These are phyloP conservation scores for Archips xylosteana DNA, from an alignment of 2,888 invertebrate genomes.

Conservation along the genomic window DNA sequence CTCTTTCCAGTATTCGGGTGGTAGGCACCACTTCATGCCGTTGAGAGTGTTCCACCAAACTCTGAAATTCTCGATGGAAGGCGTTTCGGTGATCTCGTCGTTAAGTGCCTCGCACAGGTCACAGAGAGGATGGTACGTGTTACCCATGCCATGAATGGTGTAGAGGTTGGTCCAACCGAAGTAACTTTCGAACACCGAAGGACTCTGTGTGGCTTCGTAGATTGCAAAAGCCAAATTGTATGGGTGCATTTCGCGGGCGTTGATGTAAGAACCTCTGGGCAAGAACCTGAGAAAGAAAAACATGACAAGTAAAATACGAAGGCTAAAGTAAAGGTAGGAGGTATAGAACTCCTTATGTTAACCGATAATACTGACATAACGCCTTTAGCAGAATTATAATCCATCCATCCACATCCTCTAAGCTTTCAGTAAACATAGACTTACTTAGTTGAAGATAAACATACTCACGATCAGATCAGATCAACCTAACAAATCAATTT, in stretches of 20 bases:
- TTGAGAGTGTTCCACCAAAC: conserved; percentile 64
- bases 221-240: conserved; percentile 63
- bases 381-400: background rate
- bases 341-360: too few species aligned
- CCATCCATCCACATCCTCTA: background rate
- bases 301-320: background rate
- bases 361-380: too few species aligned
- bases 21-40: conserved; percentile 62
- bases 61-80: conserved; percentile 56
- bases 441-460: background rate
- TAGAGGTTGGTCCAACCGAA: conserved; percentile 70
- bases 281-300: conserved; percentile 58
- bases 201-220: conserved; percentile 52
- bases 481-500: background rate
- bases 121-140: conserved; percentile 57
- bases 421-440: background rate
- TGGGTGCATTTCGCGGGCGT: conserved; percentile 61
- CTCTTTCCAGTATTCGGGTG: conserved; percentile 55
- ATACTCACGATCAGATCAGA: background rate
- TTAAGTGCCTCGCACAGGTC: conserved; percentile 60
- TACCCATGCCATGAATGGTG: conserved; percentile 47
- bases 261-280: conserved; percentile 65
- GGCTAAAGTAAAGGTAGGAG: too few species aligned
- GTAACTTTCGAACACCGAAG: conserved; percentile 54
- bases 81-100: conserved; percentile 43